Percentiles rank a stretch among this genome's conserved stretches.
Evolutionary conservation across 1,140 invertebrate species (phyloP).

Genomic region (Phymastichus coffea): DNA sequence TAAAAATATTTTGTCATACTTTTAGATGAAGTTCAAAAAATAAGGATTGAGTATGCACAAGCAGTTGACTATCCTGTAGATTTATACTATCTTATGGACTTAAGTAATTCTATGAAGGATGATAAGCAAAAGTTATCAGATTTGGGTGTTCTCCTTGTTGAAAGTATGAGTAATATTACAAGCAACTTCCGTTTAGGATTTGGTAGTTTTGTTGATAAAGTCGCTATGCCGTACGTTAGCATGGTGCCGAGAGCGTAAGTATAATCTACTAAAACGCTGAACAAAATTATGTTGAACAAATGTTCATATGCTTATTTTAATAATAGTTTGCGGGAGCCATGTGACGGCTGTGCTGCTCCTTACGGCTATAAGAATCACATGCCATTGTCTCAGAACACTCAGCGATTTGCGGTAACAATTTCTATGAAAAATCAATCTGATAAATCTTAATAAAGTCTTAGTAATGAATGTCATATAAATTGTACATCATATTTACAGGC

Average conservation of each 20-base stretch:
- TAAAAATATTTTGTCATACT: constrained; percentile 17
- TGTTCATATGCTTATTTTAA: neutral
- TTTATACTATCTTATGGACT: constrained; percentile 94
- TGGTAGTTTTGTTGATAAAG: constrained; percentile 98
- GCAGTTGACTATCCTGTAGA: constrained; percentile 94
- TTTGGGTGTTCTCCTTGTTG: constrained; percentile 77
- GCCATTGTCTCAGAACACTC: constrained; percentile 79
- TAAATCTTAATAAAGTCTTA: neutral
- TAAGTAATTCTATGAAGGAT: constrained; percentile 92
- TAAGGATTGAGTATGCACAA: constrained; percentile 77
- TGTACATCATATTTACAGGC: constrained; percentile 52
- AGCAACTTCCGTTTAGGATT: constrained; percentile 95
- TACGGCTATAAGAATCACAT: constrained; percentile 94
- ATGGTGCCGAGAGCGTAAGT: constrained; percentile 76
- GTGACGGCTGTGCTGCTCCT: constrained; percentile 83
- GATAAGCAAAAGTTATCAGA: constrained; percentile 86
- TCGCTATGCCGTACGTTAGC: constrained; percentile 94
- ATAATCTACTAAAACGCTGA: neutral
- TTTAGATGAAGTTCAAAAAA: constrained; percentile 72
- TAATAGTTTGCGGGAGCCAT: constrained; percentile 70
- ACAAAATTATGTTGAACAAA: neutral
- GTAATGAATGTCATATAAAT: neutral
- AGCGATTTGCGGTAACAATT: constrained; percentile 67
- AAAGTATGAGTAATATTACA: constrained; percentile 85
- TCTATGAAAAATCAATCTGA: no score